Percentiles rank a stretch among this genome's conserved stretches.
Evolutionary conservation across 2,113 vertebrate genomes (phyloP).

Genomic region (Cyanoramphus novaezelandiae): DNA sequence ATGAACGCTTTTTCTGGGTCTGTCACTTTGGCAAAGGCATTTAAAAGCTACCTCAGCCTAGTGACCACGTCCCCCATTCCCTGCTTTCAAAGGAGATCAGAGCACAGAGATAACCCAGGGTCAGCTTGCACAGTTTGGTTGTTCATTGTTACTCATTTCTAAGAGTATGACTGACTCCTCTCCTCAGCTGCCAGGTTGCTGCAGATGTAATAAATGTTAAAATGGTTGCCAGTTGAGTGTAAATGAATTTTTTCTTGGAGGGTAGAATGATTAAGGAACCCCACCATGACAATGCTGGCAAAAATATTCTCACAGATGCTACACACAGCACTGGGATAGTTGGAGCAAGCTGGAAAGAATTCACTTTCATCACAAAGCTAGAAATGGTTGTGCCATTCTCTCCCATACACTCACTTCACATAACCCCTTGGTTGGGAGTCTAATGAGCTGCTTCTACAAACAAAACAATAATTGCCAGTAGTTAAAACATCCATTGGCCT

Average conservation of each 20-base stretch:
- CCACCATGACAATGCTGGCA: background rate
- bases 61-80: background rate
- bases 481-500: background rate
- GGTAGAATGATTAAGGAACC: background rate
- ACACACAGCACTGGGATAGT: background rate
- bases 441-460: background rate
- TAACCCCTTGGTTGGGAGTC: background rate
- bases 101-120: background rate
- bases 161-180: background rate
- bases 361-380: background rate
- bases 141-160: background rate
- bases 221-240: background rate
- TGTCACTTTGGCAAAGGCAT: background rate
- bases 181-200: background rate
- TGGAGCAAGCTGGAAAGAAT: background rate
- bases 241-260: background rate
- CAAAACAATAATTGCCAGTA: background rate
- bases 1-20: background rate
- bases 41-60: background rate
- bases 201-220: background rate
- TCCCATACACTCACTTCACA: background rate
- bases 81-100: background rate
- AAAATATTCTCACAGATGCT: background rate
- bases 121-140: background rate
- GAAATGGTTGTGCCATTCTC: background rate